Percentiles rank a stretch among this genome's conserved stretches.
Evolutionary conservation across 2,113 vertebrate species (phyloP).

Genomic region (Piprites chloris): DNA sequence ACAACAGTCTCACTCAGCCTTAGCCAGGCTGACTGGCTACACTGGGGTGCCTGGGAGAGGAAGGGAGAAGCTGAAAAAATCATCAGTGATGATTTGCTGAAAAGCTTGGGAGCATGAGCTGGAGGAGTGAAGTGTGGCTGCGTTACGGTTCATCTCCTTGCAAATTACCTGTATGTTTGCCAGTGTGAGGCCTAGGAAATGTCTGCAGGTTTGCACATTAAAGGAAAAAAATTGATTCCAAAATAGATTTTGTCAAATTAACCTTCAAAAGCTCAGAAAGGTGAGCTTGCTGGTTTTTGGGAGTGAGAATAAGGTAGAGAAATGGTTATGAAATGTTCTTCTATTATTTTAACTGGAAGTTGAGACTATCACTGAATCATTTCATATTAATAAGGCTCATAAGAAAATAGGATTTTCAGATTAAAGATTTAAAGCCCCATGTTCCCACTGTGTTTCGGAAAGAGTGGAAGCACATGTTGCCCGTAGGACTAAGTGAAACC

Average conservation of each 20-base stretch:
- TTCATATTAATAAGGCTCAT: conserved; percentile 52
- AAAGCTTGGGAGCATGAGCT: background rate
- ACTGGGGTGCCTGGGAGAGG: rapidly evolving
- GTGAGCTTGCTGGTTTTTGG: background rate
- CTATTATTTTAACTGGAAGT: background rate
- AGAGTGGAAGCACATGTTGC: conserved; percentile 53
- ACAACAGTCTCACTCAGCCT: background rate
- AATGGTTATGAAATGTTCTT: background rate
- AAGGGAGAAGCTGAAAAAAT: background rate
- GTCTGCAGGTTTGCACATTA: background rate
- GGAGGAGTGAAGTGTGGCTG: background rate
- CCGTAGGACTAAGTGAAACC: conserved; percentile 52
- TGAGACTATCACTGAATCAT: background rate
- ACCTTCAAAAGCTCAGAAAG: background rate
- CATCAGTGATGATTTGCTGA: background rate
- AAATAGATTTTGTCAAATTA: background rate
- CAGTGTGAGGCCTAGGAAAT: background rate
- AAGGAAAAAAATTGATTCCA: background rate
- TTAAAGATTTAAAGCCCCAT: conserved; percentile 31
- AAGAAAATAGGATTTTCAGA: conserved; percentile 64
- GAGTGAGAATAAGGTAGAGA: background rate
- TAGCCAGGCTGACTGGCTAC: background rate
- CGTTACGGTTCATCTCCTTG: background rate
- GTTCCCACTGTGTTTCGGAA: conserved; percentile 30
- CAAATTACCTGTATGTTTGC: background rate